Percentiles rank a stretch among this genome's conserved stretches.
These are phyloP conservation scores for Pseudorectes ferrugineus DNA, from an alignment of 2,113 vertebrate species.

Conservation along the genomic window DNA sequence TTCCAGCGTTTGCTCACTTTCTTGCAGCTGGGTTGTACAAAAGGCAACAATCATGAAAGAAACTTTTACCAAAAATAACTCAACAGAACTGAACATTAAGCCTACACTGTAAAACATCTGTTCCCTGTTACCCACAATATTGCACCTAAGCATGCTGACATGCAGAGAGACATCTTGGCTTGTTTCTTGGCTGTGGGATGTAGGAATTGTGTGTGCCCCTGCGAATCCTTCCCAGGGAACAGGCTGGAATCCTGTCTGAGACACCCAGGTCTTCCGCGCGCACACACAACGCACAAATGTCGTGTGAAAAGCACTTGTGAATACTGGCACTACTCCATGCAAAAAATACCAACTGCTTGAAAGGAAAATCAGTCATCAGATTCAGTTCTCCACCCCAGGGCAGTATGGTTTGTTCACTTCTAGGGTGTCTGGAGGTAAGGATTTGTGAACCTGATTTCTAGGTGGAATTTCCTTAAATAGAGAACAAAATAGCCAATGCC, in stretches of 20 bases:
- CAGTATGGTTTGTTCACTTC: conserved; percentile 18
- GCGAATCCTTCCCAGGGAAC: conserved; percentile 9
- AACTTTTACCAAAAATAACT: conserved; percentile 69
- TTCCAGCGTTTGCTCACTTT: conserved; percentile 75
- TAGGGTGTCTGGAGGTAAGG: conserved; percentile 56
- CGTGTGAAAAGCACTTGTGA: conserved; percentile 69
- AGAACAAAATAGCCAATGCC: conserved; percentile 28
- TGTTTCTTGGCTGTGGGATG: conserved; percentile 55
- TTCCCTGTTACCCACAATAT: conserved; percentile 75
- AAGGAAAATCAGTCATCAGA: conserved; percentile 55
- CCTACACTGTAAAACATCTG: conserved; percentile 71
- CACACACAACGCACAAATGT: conserved; percentile 64
- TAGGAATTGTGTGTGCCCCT: conserved; percentile 52
- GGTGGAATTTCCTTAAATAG: conserved; percentile 4
- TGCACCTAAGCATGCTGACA: conserved; percentile 78
- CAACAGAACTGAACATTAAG: conserved; percentile 66
- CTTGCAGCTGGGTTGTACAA: conserved; percentile 79
- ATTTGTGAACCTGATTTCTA: conserved; percentile 64
- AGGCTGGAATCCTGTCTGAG: conserved; percentile 40
- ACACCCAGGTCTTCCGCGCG: conserved; percentile 34
- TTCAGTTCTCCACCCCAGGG: conserved; percentile 55
- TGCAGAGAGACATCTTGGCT: conserved; percentile 69
- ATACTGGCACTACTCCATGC: conserved; percentile 71
- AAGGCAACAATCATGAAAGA: conserved; percentile 75
- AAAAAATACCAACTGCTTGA: conserved; percentile 66